A percentile compares a stretch with the other conserved stretches of the same genome.
These are phyloP conservation scores for Agonopterix heracliana DNA, from an alignment of 2,888 invertebrate genomes.

Conservation along the genomic window DNA sequence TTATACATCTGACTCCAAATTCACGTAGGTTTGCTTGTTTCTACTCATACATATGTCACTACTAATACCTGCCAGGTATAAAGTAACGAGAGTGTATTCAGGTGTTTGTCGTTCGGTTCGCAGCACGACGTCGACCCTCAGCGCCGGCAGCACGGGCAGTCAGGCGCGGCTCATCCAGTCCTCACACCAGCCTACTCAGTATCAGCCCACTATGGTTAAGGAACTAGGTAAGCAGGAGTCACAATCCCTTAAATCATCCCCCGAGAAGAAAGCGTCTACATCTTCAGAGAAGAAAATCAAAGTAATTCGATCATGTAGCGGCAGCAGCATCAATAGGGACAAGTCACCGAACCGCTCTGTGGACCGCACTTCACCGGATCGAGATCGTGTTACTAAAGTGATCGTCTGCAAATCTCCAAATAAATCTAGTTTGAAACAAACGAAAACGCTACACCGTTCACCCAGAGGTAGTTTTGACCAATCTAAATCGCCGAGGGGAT, in stretches of 20 bases:
- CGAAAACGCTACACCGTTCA: constrained; percentile 60
- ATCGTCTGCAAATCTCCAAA: constrained; percentile 71
- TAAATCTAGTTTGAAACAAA: constrained; percentile 65
- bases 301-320: constrained; percentile 75
- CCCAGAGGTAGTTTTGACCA: constrained; percentile 74
- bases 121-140: constrained; percentile 95
- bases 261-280: constrained; percentile 49
- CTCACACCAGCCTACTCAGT: constrained; percentile 94
- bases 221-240: constrained; percentile 89
- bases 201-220: constrained; percentile 91
- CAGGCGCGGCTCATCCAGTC: constrained; percentile 95
- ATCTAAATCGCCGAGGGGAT: constrained; percentile 70
- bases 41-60: constrained; percentile 63
- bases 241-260: constrained; percentile 71
- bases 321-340: constrained; percentile 64
- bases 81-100: neutral
- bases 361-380: constrained; percentile 50
- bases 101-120: constrained; percentile 25
- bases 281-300: constrained; percentile 57
- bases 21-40: constrained; percentile 49
- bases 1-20: constrained; percentile 24
- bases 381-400: constrained; percentile 67
- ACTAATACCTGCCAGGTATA: constrained; percentile 12
- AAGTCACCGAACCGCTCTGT: constrained; percentile 55
- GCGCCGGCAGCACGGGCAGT: constrained; percentile 94